phyloP scores from a whole-genome alignment of 2,113 vertebrate genomes.

The Todiramphus chloris region DNA sequence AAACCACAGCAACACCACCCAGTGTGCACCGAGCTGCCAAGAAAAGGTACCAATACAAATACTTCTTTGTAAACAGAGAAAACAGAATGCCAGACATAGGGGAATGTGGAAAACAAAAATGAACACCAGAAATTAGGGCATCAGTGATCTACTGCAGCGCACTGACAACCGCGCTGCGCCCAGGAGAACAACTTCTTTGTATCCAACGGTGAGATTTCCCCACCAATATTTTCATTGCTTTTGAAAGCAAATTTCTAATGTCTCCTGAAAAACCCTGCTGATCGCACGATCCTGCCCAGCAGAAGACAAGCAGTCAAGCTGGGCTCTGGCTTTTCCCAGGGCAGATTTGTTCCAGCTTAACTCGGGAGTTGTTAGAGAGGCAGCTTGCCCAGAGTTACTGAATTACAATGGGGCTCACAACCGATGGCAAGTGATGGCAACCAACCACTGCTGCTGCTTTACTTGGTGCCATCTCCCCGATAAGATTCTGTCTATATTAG shows the following conservation, averaged over 20 bases:
- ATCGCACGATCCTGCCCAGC: conserved; percentile 62
- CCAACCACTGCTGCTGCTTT: not conserved
- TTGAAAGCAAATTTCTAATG: conserved; percentile 45
- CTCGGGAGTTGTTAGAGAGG: conserved; percentile 31
- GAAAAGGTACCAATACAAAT: not conserved
- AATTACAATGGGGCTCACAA: not conserved
- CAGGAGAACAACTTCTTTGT: not conserved
- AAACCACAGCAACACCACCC: not conserved
- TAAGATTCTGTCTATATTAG: not conserved
- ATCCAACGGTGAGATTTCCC: conserved; percentile 30
- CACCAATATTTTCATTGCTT: conserved; percentile 51
- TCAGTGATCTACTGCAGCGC: not conserved
- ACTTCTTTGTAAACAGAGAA: not conserved
- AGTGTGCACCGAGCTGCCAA: not conserved
- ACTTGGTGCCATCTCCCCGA: not conserved
- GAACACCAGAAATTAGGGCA: not conserved
- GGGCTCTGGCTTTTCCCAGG: conserved; percentile 60
- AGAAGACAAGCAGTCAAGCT: conserved; percentile 64
- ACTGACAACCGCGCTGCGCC: not conserved
- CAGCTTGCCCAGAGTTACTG: conserved; percentile 36
- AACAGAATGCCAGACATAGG: not conserved
- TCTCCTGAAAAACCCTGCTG: conserved; percentile 48
- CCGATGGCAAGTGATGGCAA: not conserved
- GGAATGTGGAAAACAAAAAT: not conserved
- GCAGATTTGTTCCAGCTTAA: conserved; percentile 48